Evolutionary conservation across 1,140 invertebrate species (phyloP), one percentile per base, ranked within the genome.

Genomic region (Dreissena rostriformis): DNA sequence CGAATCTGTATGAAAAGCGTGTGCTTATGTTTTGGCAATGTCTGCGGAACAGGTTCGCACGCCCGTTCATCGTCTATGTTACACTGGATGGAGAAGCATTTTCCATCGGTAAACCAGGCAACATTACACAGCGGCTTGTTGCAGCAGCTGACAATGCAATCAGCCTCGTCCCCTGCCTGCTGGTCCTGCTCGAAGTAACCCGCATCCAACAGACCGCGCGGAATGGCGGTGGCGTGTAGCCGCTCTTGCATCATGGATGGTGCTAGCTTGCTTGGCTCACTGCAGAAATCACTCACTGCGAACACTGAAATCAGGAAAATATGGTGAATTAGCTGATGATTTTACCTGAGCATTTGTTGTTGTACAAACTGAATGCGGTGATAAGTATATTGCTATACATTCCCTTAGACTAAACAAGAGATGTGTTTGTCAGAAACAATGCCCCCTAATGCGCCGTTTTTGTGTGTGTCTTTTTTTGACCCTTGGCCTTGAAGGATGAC

Each of bases 81-180:
- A 93, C 97, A 97, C 78, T 95, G 94, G 15, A 94, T 90, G 73
- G 91, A 76, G 66, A 86, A 98, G 91, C 97, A 98, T 71, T 95
- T 96, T 24, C 93, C 92, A 86, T 97, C 96, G 80, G 95, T 95
- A 90, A 97, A 96, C 88, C 98, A 96, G 7, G 96, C 96, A 84
- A 97, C 95, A 93, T 98, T 96, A 91, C 97, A 98, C 12, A 71
- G 52, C 0, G 94, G 92, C 57, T 95, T 94, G 0, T 92, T 91
- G 91, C 97, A 98, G 90, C 97, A 98, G 53, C 95, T 94, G 86
- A 95, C 93, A 6, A 97, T 95, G 92, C 97, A 98, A 67, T 95
- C 94, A 73, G 95, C 94, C 7, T 96, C 90, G 19, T 94, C 94
- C 67, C 92, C 94, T 11, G 95, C 89, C 52, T 94, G 93, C 22